Percentiles rank a stretch among this genome's conserved stretches.
phyloP scores from a whole-genome alignment of 2,888 invertebrate species.

The Spilosoma lubricipeda region DNA sequence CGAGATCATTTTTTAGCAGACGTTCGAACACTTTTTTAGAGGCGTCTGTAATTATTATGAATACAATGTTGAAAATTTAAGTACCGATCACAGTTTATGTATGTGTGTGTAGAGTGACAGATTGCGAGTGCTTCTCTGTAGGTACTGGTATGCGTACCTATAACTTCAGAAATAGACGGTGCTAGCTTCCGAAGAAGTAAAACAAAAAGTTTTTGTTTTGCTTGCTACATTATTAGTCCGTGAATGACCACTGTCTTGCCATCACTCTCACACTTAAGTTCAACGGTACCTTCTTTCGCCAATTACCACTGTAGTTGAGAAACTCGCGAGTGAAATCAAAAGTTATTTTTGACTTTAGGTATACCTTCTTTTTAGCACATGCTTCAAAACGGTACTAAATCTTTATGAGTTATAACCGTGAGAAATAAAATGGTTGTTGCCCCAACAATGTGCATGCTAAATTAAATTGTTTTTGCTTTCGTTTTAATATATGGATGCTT shows the following conservation, averaged over 20 bases:
- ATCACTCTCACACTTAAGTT: not conserved
- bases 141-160: not conserved
- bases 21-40: not conserved
- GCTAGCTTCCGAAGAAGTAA: not conserved
- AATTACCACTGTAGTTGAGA: not conserved
- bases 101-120: not conserved
- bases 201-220: not conserved
- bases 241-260: not conserved
- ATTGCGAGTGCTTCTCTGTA: not conserved
- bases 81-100: not conserved
- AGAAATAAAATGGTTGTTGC: slow-evolving; percentile 4
- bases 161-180: not conserved
- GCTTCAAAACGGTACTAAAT: slow-evolving; percentile 13
- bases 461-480: slow-evolving; percentile 17
- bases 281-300: not conserved
- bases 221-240: not conserved
- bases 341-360: not conserved
- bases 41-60: not conserved
- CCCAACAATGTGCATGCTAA: slow-evolving; percentile 13
- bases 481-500: not conserved
- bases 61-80: not conserved
- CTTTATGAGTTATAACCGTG: slow-evolving; percentile 11
- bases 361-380: slow-evolving; percentile 1
- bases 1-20: not conserved
- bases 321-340: not conserved